A percentile compares a stretch with the other conserved stretches of the same genome.
Conservation (phyloP, 2,113 vertebrate genomes). For the Mustelus asterias region DNA sequence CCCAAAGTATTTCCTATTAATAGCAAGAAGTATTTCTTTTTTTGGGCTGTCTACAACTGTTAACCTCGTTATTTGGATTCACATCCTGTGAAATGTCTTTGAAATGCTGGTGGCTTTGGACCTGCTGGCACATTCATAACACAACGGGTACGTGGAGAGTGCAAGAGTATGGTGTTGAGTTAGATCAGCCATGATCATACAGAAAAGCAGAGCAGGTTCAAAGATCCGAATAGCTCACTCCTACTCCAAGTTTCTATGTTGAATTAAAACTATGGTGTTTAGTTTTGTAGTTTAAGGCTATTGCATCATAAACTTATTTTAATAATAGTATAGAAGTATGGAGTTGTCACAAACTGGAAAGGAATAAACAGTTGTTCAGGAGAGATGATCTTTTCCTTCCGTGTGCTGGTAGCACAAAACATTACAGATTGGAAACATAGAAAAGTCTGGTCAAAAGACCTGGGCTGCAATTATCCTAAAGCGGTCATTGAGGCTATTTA, state of each 20-base stretch:
- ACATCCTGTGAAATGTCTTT: too few relatives aligned
- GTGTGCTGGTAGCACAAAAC: neutral
- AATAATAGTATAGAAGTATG: neutral
- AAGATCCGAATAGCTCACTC: too few relatives aligned
- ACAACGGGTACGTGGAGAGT: too few relatives aligned
- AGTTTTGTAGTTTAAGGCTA: neutral
- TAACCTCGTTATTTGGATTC: too few relatives aligned
- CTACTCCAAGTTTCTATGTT: neutral
- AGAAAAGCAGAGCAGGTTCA: too few relatives aligned
- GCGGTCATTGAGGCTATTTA: neutral
- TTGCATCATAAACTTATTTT: neutral
- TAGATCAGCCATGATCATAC: too few relatives aligned
- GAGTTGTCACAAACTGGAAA: neutral
- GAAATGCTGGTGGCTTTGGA: too few relatives aligned
- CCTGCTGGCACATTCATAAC: too few relatives aligned
- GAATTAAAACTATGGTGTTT: neutral
- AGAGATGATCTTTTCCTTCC: neutral
- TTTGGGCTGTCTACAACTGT: too few relatives aligned
- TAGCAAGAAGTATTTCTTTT: too few relatives aligned
- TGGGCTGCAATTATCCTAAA: neutral
- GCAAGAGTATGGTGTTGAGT: too few relatives aligned
- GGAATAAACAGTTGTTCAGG: neutral
- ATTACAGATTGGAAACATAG: neutral
- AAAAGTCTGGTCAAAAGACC: neutral
- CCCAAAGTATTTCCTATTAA: too few relatives aligned